Evolutionary conservation across 2,888 invertebrate genomes (phyloP).

Genomic region (Brachyptera putata): DNA sequence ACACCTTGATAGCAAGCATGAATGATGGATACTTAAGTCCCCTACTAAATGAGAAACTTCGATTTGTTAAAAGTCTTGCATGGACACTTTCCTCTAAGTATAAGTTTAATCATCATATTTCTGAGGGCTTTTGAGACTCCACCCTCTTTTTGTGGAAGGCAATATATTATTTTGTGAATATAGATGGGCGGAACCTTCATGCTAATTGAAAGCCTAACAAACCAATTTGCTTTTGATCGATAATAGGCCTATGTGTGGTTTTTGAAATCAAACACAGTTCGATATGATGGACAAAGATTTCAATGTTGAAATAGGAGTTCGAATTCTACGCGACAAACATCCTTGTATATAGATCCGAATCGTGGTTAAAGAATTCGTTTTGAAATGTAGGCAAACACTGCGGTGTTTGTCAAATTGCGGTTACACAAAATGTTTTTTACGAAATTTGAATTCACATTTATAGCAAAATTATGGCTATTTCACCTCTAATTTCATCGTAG

Average conservation of each 20-base stretch:
- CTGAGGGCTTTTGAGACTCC: conserved; percentile 6
- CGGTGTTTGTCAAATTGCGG: too few species aligned
- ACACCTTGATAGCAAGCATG: not conserved
- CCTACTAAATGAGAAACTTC: not conserved
- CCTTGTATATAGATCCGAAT: too few species aligned
- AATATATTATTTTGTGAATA: not conserved
- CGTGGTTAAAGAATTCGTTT: too few species aligned
- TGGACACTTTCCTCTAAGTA: not conserved
- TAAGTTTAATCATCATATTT: conserved; percentile 9
- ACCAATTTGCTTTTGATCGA: conserved; percentile 4
- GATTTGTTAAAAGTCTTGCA: not conserved
- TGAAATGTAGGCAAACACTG: too few species aligned
- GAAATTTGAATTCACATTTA: too few species aligned
- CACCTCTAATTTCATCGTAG: too few species aligned
- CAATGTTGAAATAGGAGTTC: too few species aligned
- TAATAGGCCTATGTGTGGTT: not conserved
- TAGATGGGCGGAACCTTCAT: not conserved
- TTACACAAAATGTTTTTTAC: too few species aligned
- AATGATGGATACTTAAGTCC: conserved; percentile 6
- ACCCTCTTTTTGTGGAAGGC: not conserved
- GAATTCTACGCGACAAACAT: too few species aligned
- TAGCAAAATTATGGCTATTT: too few species aligned
- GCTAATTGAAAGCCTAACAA: conserved; percentile 8
- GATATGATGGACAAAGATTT: too few species aligned
- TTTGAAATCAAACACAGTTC: too few species aligned